These are phyloP conservation scores for Malacoraja senta DNA, from an alignment of 2,797 vertebrate genomes.

Conservation along the genomic window DNA sequence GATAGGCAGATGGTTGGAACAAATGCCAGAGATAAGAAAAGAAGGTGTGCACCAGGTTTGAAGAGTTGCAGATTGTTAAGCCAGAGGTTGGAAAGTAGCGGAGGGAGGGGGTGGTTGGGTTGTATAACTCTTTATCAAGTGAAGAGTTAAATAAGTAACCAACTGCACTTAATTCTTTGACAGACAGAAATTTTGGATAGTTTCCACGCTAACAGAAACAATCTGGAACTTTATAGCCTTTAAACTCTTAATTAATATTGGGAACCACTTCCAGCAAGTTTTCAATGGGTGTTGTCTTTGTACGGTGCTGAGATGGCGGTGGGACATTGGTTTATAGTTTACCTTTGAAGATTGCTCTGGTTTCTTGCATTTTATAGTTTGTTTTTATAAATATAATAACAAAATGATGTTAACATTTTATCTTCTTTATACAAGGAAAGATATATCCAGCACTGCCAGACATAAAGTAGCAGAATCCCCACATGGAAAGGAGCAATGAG, in stretches of 20 bases:
- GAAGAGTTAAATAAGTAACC: conserved; percentile 1
- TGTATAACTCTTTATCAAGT: background rate
- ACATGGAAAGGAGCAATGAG: background rate
- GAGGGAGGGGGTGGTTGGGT: no score
- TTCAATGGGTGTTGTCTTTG: conserved; percentile 56
- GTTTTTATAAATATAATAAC: conserved; percentile 1
- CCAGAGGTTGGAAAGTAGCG: no score
- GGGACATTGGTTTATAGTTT: conserved; percentile 55
- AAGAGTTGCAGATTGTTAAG: no score
- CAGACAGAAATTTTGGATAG: conserved; percentile 74
- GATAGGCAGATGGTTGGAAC: no score
- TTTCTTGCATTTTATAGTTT: conserved; percentile 9
- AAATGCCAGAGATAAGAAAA: no score
- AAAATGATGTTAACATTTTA: conserved; percentile 11
- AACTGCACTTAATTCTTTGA: conserved; percentile 23
- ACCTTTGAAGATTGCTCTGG: conserved; percentile 47
- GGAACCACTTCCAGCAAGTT: conserved; percentile 65
- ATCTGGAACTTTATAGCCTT: conserved; percentile 76
- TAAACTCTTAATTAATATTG: conserved; percentile 73
- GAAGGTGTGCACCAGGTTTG: no score
- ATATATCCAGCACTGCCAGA: background rate
- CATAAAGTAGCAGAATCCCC: background rate
- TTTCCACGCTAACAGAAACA: conserved; percentile 74
- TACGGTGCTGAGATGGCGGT: conserved; percentile 55
- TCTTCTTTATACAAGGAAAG: conserved; percentile 29